Conservation (phyloP, 1,140 invertebrate genomes). For the Anastrepha obliqua region DNA sequence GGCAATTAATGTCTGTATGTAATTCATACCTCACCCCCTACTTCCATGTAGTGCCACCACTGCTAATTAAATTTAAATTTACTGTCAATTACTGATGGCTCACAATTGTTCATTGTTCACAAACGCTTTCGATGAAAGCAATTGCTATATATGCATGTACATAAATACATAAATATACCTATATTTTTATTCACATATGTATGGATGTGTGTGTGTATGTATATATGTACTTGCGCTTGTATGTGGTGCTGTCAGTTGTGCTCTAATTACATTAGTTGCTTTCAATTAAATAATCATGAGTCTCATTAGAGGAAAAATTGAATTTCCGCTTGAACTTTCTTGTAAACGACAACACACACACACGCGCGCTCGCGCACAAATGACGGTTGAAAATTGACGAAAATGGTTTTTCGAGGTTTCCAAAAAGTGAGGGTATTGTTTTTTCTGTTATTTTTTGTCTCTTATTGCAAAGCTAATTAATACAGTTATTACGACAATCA, state of each 20-base stretch:
- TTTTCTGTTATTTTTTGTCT: background rate
- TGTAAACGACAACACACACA: background rate
- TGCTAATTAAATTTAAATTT: constrained; percentile 50
- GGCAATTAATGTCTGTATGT: too few species aligned
- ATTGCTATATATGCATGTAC: background rate
- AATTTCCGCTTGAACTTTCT: constrained; percentile 28
- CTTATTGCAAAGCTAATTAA: background rate
- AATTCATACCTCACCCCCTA: background rate
- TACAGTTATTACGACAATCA: constrained; percentile 47
- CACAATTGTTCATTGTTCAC: background rate
- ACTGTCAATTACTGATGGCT: constrained; percentile 7
- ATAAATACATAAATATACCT: background rate
- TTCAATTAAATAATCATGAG: constrained; percentile 52
- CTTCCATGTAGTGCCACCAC: background rate
- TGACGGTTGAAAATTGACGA: background rate
- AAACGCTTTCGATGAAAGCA: background rate
- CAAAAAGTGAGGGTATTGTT: background rate
- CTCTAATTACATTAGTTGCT: constrained; percentile 48
- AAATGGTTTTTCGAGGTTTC: constrained; percentile 9
- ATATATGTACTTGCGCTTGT: background rate
- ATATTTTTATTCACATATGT: background rate
- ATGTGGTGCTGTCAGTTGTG: constrained; percentile 1
- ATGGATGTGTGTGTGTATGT: background rate
- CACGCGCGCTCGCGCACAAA: background rate
- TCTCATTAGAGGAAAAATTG: constrained; percentile 46